Percentiles rank a stretch among this genome's conserved stretches.
phyloP scores from a whole-genome alignment of 2,113 vertebrate species.

The Pygathrix nemaeus region DNA sequence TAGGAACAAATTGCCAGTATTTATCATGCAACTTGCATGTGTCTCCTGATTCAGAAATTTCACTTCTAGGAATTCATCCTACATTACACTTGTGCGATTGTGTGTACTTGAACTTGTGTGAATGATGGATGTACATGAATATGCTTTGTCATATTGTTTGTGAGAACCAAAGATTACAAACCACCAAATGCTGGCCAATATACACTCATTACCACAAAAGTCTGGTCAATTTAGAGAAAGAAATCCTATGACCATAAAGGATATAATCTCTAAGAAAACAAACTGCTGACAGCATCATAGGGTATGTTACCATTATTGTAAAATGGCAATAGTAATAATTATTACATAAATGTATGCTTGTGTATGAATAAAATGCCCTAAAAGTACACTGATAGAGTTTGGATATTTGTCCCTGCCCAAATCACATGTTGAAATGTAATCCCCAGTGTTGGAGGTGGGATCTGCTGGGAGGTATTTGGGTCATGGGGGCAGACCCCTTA shows the following conservation, averaged over 20 bases:
- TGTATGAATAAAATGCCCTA: not conserved
- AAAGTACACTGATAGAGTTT: too few relatives aligned
- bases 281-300: not conserved
- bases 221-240: not conserved
- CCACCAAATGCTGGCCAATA: not conserved
- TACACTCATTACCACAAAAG: not conserved
- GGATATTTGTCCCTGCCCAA: too few relatives aligned
- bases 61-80: not conserved
- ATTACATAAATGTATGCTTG: not conserved
- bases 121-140: not conserved
- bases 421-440: too few relatives aligned
- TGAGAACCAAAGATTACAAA: not conserved
- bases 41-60: not conserved
- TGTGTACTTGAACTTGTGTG: not conserved
- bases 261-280: not conserved
- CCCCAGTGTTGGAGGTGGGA: too few relatives aligned
- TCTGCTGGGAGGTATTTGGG: too few relatives aligned
- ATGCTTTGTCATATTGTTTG: not conserved
- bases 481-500: too few relatives aligned
- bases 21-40: not conserved
- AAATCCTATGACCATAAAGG: not conserved
- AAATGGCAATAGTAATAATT: not conserved
- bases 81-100: not conserved
- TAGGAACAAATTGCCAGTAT: not conserved
- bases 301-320: not conserved